Percentiles rank a stretch among this genome's conserved stretches.
Conservation (phyloP, 2,888 invertebrate genomes). For the Bombyx huttoni region DNA sequence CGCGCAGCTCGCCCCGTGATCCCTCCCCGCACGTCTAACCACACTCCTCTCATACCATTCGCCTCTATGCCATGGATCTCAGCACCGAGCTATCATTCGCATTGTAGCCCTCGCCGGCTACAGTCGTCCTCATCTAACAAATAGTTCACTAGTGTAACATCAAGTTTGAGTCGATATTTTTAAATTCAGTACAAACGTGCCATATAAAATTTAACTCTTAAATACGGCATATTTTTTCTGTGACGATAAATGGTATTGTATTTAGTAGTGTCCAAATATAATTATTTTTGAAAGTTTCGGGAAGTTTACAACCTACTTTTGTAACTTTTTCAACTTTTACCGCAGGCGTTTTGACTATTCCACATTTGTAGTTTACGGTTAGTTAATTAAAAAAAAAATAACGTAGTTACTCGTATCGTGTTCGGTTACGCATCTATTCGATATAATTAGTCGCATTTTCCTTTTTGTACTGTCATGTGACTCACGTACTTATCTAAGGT, state of each 20-base stretch:
- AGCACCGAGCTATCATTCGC: slow-evolving; percentile 57
- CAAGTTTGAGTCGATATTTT: slow-evolving; percentile 33
- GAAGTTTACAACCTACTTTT: slow-evolving; percentile 58
- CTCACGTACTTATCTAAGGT: slow-evolving; percentile 15
- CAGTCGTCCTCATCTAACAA: slow-evolving; percentile 34
- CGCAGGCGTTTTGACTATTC: slow-evolving; percentile 53
- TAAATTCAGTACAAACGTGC: slow-evolving; percentile 26
- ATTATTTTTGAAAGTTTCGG: slow-evolving; percentile 26
- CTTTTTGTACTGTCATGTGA: slow-evolving; percentile 36
- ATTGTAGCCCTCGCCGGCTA: slow-evolving; percentile 42
- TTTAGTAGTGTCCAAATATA: slow-evolving; percentile 26
- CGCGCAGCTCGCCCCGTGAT: slow-evolving; percentile 46
- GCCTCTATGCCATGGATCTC: slow-evolving; percentile 43
- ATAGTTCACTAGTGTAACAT: slow-evolving; percentile 35
- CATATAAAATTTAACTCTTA: slow-evolving; percentile 11
- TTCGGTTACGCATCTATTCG: slow-evolving; percentile 14
- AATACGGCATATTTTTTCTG: slow-evolving; percentile 20
- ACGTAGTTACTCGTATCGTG: slow-evolving; percentile 12
- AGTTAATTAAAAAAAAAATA: background rate
- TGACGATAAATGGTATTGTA: slow-evolving; percentile 21
- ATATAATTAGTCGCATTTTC: slow-evolving; percentile 29
- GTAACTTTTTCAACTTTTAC: slow-evolving; percentile 34
- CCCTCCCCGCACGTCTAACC: slow-evolving; percentile 25
- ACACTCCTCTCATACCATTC: slow-evolving; percentile 36
- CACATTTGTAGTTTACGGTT: background rate